These are phyloP conservation scores for Odontamblyopus rebecca DNA, from an alignment of 2,797 vertebrate genomes.

Conservation along the genomic window DNA sequence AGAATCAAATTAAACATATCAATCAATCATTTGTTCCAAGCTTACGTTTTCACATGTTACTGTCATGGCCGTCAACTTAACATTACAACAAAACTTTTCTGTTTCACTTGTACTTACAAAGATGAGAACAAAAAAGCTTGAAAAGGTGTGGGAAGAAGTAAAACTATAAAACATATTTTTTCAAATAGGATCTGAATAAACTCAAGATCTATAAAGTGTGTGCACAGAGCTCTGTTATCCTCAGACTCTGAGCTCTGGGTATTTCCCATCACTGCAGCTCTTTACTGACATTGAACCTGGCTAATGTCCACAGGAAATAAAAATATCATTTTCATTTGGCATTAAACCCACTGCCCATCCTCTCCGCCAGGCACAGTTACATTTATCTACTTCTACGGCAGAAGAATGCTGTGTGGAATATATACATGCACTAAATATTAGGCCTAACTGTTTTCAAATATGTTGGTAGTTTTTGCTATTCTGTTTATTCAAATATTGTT, in stretches of 20 bases:
- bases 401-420: not conserved
- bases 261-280: constrained; percentile 16
- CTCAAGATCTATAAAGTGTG: not conserved
- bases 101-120: too few species aligned
- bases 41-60: too few species aligned
- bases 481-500: not conserved
- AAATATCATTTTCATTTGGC: constrained; percentile 15
- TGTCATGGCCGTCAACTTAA: too few species aligned
- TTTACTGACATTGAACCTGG: constrained; percentile 10
- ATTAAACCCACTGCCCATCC: not conserved
- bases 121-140: too few species aligned
- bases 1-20: too few species aligned
- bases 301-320: constrained; percentile 14
- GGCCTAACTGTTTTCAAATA: not conserved
- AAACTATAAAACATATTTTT: too few species aligned
- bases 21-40: too few species aligned
- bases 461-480: not conserved
- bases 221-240: not conserved
- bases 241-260: constrained; percentile 1
- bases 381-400: not conserved
- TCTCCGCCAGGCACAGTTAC: not conserved
- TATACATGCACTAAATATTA: not conserved
- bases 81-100: too few species aligned
- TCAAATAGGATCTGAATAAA: too few species aligned
- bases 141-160: too few species aligned